phyloP scores from a whole-genome alignment of 2,113 vertebrate genomes.

The Amazona vittata region DNA sequence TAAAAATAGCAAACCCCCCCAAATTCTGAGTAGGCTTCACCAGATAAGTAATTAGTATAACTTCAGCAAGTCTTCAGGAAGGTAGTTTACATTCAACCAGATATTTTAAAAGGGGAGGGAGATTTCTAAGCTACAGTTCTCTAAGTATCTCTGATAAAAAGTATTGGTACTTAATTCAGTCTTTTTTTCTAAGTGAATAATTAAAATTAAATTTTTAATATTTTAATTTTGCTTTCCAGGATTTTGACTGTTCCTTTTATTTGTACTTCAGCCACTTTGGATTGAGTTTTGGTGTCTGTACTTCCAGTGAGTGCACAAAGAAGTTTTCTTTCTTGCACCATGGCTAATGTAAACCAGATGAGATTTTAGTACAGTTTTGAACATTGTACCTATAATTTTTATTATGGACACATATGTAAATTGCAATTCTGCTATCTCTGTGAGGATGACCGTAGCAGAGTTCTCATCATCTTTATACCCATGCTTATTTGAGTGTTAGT shows the following conservation, averaged over 20 bases:
- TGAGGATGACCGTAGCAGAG: background rate
- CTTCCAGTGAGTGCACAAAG: background rate
- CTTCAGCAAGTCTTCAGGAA: background rate
- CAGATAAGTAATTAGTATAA: background rate
- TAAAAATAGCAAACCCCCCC: background rate
- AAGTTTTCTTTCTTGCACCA: background rate
- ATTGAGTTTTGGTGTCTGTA: background rate
- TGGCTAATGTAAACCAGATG: background rate
- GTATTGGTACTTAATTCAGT: background rate
- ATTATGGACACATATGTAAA: background rate
- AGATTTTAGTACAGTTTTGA: background rate
- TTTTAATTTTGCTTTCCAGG: background rate
- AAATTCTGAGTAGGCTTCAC: background rate
- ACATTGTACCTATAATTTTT: background rate
- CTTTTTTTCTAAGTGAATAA: background rate
- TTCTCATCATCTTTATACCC: background rate
- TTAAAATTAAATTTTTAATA: background rate
- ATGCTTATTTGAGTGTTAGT: background rate
- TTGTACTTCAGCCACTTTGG: background rate
- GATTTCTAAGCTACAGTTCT: background rate
- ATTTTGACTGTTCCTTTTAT: background rate
- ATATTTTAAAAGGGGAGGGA: background rate
- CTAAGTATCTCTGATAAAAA: background rate
- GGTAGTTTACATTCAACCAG: background rate
- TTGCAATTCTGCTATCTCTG: background rate